Conservation (phyloP, 1,140 invertebrate species). For the Drosophila pachea region DNA sequence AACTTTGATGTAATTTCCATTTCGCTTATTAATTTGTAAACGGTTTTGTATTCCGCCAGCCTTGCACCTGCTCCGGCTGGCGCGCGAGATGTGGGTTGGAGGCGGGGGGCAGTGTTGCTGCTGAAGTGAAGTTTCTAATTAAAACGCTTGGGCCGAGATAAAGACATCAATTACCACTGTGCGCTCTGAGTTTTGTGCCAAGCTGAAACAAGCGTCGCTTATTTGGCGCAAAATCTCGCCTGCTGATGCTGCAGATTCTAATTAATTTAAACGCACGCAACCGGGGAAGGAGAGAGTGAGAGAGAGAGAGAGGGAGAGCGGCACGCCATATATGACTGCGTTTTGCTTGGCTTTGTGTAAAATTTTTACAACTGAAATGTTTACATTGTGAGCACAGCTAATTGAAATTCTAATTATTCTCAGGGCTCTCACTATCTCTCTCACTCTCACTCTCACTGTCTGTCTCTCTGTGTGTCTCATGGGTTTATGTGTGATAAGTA, state of each 20-base stretch:
- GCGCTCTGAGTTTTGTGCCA: slow-evolving; percentile 7
- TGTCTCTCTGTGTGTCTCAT: background rate
- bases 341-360: slow-evolving; percentile 7
- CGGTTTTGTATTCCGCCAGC: background rate
- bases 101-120: background rate
- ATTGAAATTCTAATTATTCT: slow-evolving; percentile 49
- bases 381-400: slow-evolving; percentile 34
- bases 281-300: background rate
- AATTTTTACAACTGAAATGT: slow-evolving; percentile 30
- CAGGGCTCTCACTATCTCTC: too few relatives aligned
- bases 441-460: too few relatives aligned
- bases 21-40: slow-evolving; percentile 9
- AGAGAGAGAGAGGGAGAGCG: background rate
- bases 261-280: slow-evolving; percentile 45
- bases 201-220: slow-evolving; percentile 8
- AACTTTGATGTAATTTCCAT: slow-evolving; percentile 7
- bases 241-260: slow-evolving; percentile 54
- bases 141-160: slow-evolving; percentile 34
- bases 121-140: slow-evolving; percentile 38
- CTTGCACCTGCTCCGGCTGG: slow-evolving; percentile 20
- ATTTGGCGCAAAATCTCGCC: slow-evolving; percentile 24
- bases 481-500: background rate
- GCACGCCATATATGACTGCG: background rate
- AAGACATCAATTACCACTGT: slow-evolving; percentile 43
- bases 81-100: too few relatives aligned